Base-by-base conservation (phyloP, 2,797 vertebrate species). In the Hipposideros larvatus region DNA sequence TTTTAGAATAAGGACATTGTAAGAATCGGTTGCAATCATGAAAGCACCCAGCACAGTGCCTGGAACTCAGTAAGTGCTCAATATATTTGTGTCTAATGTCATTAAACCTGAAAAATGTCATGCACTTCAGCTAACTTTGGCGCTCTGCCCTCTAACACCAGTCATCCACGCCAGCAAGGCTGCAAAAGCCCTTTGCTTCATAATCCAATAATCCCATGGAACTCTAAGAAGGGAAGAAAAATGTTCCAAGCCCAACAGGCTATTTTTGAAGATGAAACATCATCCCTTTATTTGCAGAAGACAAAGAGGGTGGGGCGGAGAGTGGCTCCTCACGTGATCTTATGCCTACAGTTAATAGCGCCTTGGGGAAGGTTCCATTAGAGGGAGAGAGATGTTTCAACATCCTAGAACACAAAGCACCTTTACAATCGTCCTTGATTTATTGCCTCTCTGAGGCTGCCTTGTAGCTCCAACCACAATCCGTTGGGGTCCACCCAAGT, bases 351-450 rank as follows among this genome's bases (percentile, higher is more conserved):
- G 87, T 90, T 85, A 48, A 90, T 15, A 63, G 90, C 0, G 61
- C 96, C 95, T 55, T 86, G 68, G 83, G 86, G 93, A 59, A 85
- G 89, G 43, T 51, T 92, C 87, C 90, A 87, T 68, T 43, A 73
- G 65, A 96, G 3, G 0, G 31, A 71, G 73, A 66, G 90, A 92
- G 51, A 59, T 63, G 93, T 78, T 85, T 97, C 87, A 1, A 0
- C 89, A 73, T 90, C 82, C 73, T 2, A 86, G 79, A 96, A 93
- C 51, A 97, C 87, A 96, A 97, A 98, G 94, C 80, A 70, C 87
- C 96, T 96, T 92, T 87, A 90, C 83, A 92, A 68, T 57, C 55
- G 34, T 34, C 79, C 61, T 94, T 94, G 95, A 95, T 96, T 94
- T 91, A 97, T 53, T 59, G 21, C 77, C 22, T 80, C 70, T 70